These are phyloP conservation scores for Myanophis thanlyinensis DNA, from an alignment of 2,113 vertebrate genomes.

Conservation along the genomic window DNA sequence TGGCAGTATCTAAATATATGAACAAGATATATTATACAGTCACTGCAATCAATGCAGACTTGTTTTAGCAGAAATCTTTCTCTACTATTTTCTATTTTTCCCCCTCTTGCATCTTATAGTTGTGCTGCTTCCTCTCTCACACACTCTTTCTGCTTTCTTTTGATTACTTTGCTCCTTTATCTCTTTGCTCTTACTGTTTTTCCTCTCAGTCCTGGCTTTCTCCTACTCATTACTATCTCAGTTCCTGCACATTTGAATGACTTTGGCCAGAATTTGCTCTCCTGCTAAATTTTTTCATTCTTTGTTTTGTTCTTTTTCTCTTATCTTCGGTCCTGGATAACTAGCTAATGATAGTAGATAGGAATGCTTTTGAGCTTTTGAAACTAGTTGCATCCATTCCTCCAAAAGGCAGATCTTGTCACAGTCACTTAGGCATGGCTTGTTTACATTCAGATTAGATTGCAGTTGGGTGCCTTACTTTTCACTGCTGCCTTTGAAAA, in stretches of 20 bases:
- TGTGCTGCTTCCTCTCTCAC: not conserved
- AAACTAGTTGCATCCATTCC: not conserved
- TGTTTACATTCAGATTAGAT: conserved; percentile 1
- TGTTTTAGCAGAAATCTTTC: not conserved
- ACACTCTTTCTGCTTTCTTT: not conserved
- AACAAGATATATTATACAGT: not conserved
- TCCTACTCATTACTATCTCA: not conserved
- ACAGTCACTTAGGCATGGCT: not conserved
- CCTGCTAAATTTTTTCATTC: not conserved
- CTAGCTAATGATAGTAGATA: not conserved
- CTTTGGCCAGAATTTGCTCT: not conserved
- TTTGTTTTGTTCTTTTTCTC: not conserved
- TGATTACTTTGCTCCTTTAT: not conserved
- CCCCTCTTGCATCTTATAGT: not conserved
- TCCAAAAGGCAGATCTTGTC: not conserved
- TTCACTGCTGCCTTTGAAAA: not conserved
- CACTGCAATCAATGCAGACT: not conserved
- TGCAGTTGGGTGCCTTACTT: not conserved
- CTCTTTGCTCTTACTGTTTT: not conserved
- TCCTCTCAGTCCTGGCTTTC: not conserved
- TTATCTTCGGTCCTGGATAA: not conserved
- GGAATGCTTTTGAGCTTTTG: not conserved
- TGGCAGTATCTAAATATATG: not conserved
- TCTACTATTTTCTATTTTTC: not conserved
- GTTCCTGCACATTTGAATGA: not conserved